Base-by-base conservation (phyloP, 2,113 vertebrate genomes). In the Myotis brandtii region DNA sequence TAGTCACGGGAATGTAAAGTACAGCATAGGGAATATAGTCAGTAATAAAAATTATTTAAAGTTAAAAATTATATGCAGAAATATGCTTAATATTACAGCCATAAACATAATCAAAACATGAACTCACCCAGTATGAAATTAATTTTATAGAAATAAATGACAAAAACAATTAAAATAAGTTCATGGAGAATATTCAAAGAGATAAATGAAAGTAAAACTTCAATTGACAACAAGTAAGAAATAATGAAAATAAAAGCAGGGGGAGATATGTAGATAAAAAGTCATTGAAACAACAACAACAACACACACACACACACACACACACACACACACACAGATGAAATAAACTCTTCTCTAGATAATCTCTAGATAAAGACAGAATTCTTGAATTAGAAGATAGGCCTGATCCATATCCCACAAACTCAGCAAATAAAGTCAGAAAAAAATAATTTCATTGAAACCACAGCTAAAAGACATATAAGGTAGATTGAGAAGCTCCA, bases 101-200 rank as follows among this genome's bases (percentile, higher is more conserved):
- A 80, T 37, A 67, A 91, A 94, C 77, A 96, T 73, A 67, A 91
- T 64, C 37, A 84, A n/a, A 67, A 85, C 6, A 30, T 67, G 40
- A 67, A 84, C 79, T 89, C 70, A 87, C n/a, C 79, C 14, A 84
- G n/a, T 83, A 83, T 37, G 30, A 64, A 94, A 87, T 87, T 48
- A 87, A 92, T 83, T 92, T 62, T 84, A 85, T 4, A 56, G 32
- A 62, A 66, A 92, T 77, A 85, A 66, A 18, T 59, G 34, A 62
- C 6, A 70, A 88, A 67, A 69, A 62, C 40, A 2, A 79, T 72
- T 73, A 56, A 94, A 93, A 59, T 84, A 89, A 66, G n/a, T 94
- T 66, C 25, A 56, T 54, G 79, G 3, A 32, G 14, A 94, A 94
- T 79, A 37, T 84, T 79, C 69, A 69, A 32, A 64, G 59, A 81